A percentile compares a stretch with the other conserved stretches of the same genome.
Evolutionary conservation across 2,888 invertebrate species (phyloP).

Genomic region (Rotaria socialis): DNA sequence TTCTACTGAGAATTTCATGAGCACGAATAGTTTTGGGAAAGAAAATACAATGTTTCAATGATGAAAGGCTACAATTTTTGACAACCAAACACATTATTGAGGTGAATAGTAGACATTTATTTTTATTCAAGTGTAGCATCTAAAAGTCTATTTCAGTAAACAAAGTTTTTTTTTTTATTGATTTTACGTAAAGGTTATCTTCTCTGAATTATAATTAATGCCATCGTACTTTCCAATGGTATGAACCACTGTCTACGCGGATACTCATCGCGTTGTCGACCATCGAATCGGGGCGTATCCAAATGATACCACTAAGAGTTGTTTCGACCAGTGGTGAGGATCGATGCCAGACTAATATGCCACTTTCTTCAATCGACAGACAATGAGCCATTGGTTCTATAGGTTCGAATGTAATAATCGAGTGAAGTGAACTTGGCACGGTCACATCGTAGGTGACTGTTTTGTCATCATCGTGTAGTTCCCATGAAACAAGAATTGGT

Average conservation of each 20-base stretch:
- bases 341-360: not conserved
- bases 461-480: not conserved
- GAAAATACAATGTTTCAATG: too few species aligned
- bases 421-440: not conserved
- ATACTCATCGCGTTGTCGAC: not conserved
- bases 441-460: not conserved
- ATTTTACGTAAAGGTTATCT: too few species aligned
- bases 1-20: too few species aligned
- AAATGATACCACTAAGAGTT: not conserved
- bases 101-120: too few species aligned
- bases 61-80: too few species aligned
- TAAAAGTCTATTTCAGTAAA: too few species aligned
- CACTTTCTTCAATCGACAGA: not conserved
- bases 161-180: too few species aligned
- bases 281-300: not conserved
- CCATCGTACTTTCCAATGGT: not conserved
- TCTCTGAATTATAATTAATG: not conserved
- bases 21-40: too few species aligned
- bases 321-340: not conserved
- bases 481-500: constrained; percentile 4
- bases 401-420: constrained; percentile 3
- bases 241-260: not conserved
- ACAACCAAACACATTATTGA: too few species aligned
- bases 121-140: too few species aligned
- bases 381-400: not conserved